Evolutionary conservation across 2,113 vertebrate genomes (phyloP).

Genomic region (Erinaceus europaeus): DNA sequence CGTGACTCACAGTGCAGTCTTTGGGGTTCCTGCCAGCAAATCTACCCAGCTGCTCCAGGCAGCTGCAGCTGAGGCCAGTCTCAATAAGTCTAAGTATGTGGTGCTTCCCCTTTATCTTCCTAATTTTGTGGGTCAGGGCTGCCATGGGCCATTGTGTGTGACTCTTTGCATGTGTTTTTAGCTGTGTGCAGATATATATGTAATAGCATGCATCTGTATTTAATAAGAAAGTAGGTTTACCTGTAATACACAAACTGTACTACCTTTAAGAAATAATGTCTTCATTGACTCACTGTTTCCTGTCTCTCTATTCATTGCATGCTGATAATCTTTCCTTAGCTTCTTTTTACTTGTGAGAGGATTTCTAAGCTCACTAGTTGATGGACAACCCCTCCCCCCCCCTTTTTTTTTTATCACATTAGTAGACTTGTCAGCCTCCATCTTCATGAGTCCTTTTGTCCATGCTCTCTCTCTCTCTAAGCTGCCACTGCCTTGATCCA

Average conservation of each 20-base stretch:
- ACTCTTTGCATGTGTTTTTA: background rate
- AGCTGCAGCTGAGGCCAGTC: conserved; percentile 95
- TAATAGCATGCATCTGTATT: background rate
- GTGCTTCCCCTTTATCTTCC: background rate
- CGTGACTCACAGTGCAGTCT: conserved; percentile 96
- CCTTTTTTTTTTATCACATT: background rate
- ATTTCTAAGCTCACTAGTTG: background rate
- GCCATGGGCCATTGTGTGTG: background rate
- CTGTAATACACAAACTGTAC: background rate
- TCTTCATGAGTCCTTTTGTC: background rate
- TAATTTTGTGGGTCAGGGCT: background rate
- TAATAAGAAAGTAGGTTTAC: conserved; percentile 1
- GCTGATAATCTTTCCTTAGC: background rate
- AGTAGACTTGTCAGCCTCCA: background rate
- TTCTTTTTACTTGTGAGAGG: background rate
- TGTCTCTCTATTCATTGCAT: background rate
- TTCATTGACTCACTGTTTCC: background rate
- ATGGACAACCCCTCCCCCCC: background rate
- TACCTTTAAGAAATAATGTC: conserved; percentile 5
- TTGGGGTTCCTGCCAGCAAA: conserved; percentile 97
- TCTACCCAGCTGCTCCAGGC: conserved; percentile 97
- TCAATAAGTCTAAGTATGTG: conserved; percentile 98
- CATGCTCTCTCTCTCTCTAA: background rate
- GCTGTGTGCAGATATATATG: background rate
- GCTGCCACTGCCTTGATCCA: background rate